Evolutionary conservation across 2,888 invertebrate species (phyloP).

Genomic region (Xiphydria camelus): DNA sequence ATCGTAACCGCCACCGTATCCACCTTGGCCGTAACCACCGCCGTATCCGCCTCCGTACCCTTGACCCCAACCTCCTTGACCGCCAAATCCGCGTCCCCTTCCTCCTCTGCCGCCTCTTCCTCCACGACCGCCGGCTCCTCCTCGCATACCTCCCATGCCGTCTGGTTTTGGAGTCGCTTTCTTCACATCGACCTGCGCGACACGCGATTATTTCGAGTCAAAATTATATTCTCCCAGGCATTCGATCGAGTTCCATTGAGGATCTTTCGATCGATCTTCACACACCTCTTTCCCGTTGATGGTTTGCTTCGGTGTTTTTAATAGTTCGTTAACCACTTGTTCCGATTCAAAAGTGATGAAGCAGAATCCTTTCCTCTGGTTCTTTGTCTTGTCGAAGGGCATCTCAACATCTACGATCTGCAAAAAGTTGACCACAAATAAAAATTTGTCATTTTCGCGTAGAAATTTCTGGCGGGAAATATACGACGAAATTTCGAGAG

Average conservation of each 20-base stretch:
- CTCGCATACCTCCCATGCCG: slow-evolving; percentile 67
- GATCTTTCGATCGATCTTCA: no score
- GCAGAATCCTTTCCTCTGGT: slow-evolving; percentile 95
- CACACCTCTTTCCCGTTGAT: slow-evolving; percentile 89
- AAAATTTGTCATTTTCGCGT: neutral
- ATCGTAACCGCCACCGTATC: slow-evolving; percentile 73
- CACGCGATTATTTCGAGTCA: slow-evolving; percentile 29
- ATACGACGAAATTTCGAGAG: neutral
- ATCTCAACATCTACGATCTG: slow-evolving; percentile 95
- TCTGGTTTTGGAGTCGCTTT: slow-evolving; percentile 92
- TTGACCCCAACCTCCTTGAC: slow-evolving; percentile 62
- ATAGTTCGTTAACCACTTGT: slow-evolving; percentile 87
- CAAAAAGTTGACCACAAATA: slow-evolving; percentile 35
- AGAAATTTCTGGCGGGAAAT: neutral
- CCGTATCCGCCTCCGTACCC: slow-evolving; percentile 68
- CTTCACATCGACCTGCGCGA: slow-evolving; percentile 83
- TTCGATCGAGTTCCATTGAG: no score
- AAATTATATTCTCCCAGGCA: slow-evolving; percentile 12
- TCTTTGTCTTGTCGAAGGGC: slow-evolving; percentile 97
- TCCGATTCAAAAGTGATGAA: slow-evolving; percentile 97
- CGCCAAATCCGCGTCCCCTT: slow-evolving; percentile 54
- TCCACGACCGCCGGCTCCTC: slow-evolving; percentile 69
- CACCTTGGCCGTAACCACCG: slow-evolving; percentile 70
- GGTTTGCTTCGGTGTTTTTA: slow-evolving; percentile 90
- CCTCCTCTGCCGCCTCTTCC: slow-evolving; percentile 72